Conservation (phyloP, 2,888 invertebrate genomes). For the Dyspetes luteomarginatus region DNA sequence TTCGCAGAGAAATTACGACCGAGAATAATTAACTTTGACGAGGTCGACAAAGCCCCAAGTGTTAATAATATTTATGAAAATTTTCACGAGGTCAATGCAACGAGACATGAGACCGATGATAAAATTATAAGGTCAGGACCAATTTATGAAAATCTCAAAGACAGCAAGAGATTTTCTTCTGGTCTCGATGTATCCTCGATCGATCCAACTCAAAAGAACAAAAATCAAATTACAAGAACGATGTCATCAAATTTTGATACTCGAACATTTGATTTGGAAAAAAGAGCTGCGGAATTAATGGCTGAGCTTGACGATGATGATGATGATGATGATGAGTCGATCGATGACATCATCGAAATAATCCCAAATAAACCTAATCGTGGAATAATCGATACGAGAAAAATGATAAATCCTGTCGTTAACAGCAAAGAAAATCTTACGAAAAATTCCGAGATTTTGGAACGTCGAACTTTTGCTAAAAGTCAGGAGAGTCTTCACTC, state of each 20-base stretch:
- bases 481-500: constrained; percentile 73
- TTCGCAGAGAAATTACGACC: constrained; percentile 71
- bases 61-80: constrained; percentile 79
- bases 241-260: constrained; percentile 77
- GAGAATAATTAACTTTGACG: constrained; percentile 72
- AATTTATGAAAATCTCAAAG: constrained; percentile 74
- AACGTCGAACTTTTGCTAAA: constrained; percentile 70
- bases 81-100: constrained; percentile 77
- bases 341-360: no score
- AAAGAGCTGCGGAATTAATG: constrained; percentile 78
- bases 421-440: constrained; percentile 60
- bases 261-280: constrained; percentile 77
- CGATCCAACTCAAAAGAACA: constrained; percentile 61
- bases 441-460: constrained; percentile 58
- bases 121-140: constrained; percentile 51
- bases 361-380: constrained; percentile 69
- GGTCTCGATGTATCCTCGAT: constrained; percentile 18
- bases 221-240: constrained; percentile 73
- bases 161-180: constrained; percentile 32
- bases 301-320: constrained; percentile 81
- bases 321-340: constrained; percentile 73
- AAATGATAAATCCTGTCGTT: constrained; percentile 49
- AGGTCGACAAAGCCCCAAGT: constrained; percentile 76
- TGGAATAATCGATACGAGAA: constrained; percentile 60
- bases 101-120: not conserved